phyloP scores from a whole-genome alignment of 2,113 vertebrate genomes.

The Dasyprocta punctata region DNA sequence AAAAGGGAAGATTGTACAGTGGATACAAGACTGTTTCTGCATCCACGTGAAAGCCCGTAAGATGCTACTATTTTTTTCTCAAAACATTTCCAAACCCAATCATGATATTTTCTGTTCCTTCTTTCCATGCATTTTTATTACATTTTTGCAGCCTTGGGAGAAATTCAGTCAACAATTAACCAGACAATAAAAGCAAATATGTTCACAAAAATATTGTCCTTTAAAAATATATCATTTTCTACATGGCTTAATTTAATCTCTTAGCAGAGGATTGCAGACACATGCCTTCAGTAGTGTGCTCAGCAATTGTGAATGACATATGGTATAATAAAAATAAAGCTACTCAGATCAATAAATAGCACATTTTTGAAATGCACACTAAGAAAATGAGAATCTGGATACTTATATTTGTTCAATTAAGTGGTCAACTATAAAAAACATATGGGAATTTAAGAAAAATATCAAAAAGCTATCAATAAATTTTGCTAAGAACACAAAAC shows the following conservation, averaged over 20 bases:
- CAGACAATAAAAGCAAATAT: slow-evolving; percentile 63
- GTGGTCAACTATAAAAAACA: not conserved
- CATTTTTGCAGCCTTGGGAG: slow-evolving; percentile 25
- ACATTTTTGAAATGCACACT: not conserved
- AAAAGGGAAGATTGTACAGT: not conserved
- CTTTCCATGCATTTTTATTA: slow-evolving; percentile 34
- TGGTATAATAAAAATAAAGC: slow-evolving; percentile 58
- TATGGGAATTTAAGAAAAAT: slow-evolving; percentile 22
- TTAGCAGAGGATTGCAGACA: not conserved
- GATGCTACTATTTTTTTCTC: slow-evolving; percentile 12
- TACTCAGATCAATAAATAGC: slow-evolving; percentile 49
- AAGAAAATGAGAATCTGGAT: slow-evolving; percentile 7
- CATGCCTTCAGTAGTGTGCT: not conserved
- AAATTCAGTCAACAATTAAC: slow-evolving; percentile 66
- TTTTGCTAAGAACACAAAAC: not conserved
- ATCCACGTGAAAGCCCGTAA: not conserved
- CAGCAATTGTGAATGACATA: slow-evolving; percentile 52
- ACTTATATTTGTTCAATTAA: not conserved
- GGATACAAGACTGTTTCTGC: not conserved
- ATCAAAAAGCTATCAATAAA: not conserved
- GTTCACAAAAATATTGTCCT: slow-evolving; percentile 55
- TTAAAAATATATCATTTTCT: slow-evolving; percentile 69
- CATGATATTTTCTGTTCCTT: not conserved
- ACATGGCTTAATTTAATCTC: slow-evolving; percentile 67
- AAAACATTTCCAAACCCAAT: slow-evolving; percentile 27